Percentiles rank a stretch among this genome's conserved stretches.
Evolutionary conservation across 2,888 invertebrate species (phyloP).

Genomic region (Corbicula japonica): DNA sequence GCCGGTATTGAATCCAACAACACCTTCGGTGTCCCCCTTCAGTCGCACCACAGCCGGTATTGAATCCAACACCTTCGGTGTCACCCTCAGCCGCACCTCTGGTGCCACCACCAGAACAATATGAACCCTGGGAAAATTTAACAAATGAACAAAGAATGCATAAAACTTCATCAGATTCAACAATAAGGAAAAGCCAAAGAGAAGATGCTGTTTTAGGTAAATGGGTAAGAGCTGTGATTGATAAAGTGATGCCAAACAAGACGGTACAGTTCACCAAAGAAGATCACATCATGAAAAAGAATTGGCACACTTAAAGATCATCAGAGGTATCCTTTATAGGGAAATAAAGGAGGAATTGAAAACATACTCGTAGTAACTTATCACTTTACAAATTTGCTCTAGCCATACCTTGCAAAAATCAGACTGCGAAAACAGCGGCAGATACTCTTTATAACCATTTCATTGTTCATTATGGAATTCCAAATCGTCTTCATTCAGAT

Average conservation of each 20-base stretch:
- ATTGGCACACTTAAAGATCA: neutral
- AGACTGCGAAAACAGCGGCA: slow-evolving; percentile 11
- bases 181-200: slow-evolving; percentile 13
- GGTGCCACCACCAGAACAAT: no score
- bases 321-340: slow-evolving; percentile 12
- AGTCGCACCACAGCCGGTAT: no score
- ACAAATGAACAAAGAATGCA: no score
- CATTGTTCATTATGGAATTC: slow-evolving; percentile 5
- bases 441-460: neutral
- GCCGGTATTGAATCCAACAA: no score
- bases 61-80: no score
- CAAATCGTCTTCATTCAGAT: neutral
- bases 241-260: neutral
- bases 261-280: neutral
- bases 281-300: neutral
- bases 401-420: slow-evolving; percentile 1
- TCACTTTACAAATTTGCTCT: slow-evolving; percentile 10
- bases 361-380: neutral
- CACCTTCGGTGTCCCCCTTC: no score
- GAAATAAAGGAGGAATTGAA: slow-evolving; percentile 10
- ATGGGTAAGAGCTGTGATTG: slow-evolving; percentile 5
- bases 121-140: no score
- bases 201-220: slow-evolving; percentile 5
- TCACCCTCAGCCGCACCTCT: no score
- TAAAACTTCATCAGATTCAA: no score